Conservation (phyloP, 2,888 invertebrate genomes). For the Oxytorus armatus region DNA sequence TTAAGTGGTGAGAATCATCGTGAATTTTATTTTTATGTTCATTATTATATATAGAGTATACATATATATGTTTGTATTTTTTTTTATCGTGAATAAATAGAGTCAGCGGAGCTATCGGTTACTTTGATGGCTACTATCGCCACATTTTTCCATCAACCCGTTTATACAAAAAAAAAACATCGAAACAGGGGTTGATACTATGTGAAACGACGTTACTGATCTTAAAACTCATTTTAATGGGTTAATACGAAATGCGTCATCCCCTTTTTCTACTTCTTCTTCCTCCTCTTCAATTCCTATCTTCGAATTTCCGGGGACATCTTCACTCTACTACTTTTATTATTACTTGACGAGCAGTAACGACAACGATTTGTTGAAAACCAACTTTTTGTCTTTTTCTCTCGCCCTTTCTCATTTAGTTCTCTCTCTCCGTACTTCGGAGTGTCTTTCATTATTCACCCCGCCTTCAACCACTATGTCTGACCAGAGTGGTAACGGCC, state of each 20-base stretch:
- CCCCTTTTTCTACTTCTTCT: conserved; percentile 15
- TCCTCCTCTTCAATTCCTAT: conserved; percentile 13
- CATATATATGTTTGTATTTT: conserved; percentile 1
- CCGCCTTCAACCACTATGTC: conserved; percentile 32
- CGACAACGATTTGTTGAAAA: conserved; percentile 40
- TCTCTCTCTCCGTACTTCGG: conserved; percentile 22
- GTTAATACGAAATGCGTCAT: conserved; percentile 33
- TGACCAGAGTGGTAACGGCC: conserved; percentile 36
- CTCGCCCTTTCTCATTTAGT: conserved; percentile 13
- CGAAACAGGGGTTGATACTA: conserved; percentile 23
- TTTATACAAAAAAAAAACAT: conserved; percentile 10
- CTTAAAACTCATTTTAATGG: conserved; percentile 56
- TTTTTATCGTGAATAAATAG: not conserved
- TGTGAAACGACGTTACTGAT: conserved; percentile 36
- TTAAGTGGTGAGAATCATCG: conserved; percentile 78
- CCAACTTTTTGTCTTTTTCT: conserved; percentile 22
- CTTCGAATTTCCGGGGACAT: not conserved
- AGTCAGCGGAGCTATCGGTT: conserved; percentile 2
- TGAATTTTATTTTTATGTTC: conserved; percentile 36
- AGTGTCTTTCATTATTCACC: conserved; percentile 58
- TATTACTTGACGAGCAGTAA: conserved; percentile 32
- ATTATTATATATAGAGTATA: conserved; percentile 10
- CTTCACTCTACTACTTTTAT: conserved; percentile 41
- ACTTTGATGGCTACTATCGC: conserved; percentile 57
- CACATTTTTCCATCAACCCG: conserved; percentile 66